These are phyloP conservation scores for Pristionchus japonicus DNA, from an alignment of 2,888 invertebrate genomes.

Conservation along the genomic window DNA sequence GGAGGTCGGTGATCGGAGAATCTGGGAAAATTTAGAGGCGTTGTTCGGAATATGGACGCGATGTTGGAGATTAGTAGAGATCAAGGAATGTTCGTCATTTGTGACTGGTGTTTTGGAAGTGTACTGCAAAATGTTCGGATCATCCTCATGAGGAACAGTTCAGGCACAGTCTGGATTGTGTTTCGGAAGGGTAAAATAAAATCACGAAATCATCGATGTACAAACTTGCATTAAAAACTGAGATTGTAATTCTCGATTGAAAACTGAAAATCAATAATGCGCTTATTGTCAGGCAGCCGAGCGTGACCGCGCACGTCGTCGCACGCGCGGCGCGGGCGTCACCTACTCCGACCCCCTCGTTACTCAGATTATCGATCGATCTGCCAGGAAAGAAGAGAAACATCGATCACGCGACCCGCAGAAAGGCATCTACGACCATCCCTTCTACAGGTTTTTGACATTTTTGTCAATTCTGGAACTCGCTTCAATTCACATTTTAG, in stretches of 20 bases:
- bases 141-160: not conserved
- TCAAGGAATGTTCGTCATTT: not conserved
- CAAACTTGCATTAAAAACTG: no score
- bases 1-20: not conserved
- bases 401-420: not conserved
- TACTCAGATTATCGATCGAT: not conserved
- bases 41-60: not conserved
- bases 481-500: no score
- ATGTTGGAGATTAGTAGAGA: not conserved
- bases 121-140: not conserved
- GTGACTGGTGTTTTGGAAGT: not conserved
- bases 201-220: no score
- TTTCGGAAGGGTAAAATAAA: not conserved
- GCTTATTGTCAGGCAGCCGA: not conserved
- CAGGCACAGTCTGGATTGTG: not conserved
- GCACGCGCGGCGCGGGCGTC: not conserved
- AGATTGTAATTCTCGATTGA: no score
- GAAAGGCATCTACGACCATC: conserved; percentile 30
- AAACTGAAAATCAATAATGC: no score
- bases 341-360: not conserved
- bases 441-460: not conserved
- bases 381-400: not conserved
- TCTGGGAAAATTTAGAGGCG: no score
- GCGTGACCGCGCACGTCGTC: not conserved
- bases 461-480: not conserved